phyloP scores from a whole-genome alignment of 2,113 vertebrate species.

The Pygoscelis antarcticus region DNA sequence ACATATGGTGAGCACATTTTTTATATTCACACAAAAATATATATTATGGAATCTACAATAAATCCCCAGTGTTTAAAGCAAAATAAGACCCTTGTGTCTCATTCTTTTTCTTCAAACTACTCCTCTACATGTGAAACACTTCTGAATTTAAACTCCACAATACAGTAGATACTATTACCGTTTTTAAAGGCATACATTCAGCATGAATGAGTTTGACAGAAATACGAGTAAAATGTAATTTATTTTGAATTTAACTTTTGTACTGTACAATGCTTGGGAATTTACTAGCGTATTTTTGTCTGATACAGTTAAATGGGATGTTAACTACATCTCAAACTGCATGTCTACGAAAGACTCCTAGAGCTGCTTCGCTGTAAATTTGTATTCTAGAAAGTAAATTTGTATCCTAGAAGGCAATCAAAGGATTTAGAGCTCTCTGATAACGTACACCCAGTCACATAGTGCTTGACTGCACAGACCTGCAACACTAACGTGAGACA shows the following conservation, averaged over 20 bases:
- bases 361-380: background rate
- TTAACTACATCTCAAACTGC: background rate
- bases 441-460: background rate
- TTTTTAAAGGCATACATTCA: background rate
- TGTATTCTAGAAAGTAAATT: background rate
- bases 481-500: background rate
- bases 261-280: background rate
- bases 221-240: background rate
- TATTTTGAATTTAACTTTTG: background rate
- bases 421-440: background rate
- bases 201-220: background rate
- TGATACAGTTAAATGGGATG: background rate
- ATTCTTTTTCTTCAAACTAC: background rate
- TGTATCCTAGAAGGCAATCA: background rate
- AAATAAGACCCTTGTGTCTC: background rate
- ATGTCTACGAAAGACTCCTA: background rate
- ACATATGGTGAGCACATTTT: background rate
- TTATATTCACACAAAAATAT: background rate
- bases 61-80: background rate
- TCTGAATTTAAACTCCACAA: background rate
- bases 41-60: background rate
- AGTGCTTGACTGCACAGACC: background rate
- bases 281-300: background rate
- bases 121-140: background rate
- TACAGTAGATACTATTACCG: background rate